phyloP scores from a whole-genome alignment of 2,888 invertebrate species.

The Caenorhabditis virilis region DNA sequence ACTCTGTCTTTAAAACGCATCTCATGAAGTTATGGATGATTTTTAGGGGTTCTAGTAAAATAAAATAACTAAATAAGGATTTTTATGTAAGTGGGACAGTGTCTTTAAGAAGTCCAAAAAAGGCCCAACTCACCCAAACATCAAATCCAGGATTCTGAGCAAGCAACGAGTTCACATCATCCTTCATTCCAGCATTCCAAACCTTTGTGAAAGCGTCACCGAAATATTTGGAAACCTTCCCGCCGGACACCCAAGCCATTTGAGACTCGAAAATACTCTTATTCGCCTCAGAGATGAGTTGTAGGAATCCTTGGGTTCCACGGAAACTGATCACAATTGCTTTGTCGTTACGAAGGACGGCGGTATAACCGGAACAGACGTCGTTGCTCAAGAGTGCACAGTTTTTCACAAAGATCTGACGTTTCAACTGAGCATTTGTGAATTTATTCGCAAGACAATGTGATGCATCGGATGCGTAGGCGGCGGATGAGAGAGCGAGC shows the following conservation, averaged over 20 bases:
- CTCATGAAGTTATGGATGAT: too few species aligned
- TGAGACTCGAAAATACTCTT: conserved; percentile 48
- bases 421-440: conserved; percentile 31
- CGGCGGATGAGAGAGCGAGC: conserved; percentile 50
- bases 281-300: conserved; percentile 54
- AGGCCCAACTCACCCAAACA: conserved; percentile 40
- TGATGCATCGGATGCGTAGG: conserved; percentile 51
- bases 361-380: conserved; percentile 56
- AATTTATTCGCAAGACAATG: conserved; percentile 44
- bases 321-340: conserved; percentile 60
- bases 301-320: conserved; percentile 53
- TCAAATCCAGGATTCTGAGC: conserved; percentile 46
- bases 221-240: conserved; percentile 55
- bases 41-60: too few species aligned
- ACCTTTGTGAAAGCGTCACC: conserved; percentile 48
- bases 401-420: conserved; percentile 34
- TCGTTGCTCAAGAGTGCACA: conserved; percentile 32
- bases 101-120: not conserved
- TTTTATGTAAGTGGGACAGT: too few species aligned
- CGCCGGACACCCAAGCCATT: conserved; percentile 50
- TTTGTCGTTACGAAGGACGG: conserved; percentile 40
- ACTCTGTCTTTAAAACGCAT: too few species aligned
- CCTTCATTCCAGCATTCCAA: conserved; percentile 54
- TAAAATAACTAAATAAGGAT: too few species aligned
- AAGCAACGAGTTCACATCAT: conserved; percentile 40